These are phyloP conservation scores for Trissonchulus latispiculum DNA, from an alignment of 2,888 invertebrate species.

Conservation along the genomic window DNA sequence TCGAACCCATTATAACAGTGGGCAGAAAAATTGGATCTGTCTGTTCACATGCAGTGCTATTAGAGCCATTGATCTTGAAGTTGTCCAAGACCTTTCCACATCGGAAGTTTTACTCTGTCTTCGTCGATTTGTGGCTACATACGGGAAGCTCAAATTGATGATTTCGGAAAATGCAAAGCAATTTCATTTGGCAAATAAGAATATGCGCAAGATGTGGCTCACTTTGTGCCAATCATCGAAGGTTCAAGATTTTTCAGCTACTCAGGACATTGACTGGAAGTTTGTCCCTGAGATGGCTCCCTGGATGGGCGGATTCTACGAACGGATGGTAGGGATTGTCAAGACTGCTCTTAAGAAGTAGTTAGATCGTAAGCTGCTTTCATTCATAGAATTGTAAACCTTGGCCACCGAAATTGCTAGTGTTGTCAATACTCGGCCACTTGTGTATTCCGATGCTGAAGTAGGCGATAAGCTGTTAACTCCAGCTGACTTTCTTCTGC, in stretches of 20 bases:
- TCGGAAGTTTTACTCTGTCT: constrained; percentile 37
- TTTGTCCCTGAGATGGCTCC: constrained; percentile 46
- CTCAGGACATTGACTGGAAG: constrained; percentile 31
- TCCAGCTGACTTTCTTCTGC: too few relatives aligned
- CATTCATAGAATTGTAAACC: not conserved
- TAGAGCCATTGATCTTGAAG: constrained; percentile 44
- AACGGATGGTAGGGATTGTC: constrained; percentile 38
- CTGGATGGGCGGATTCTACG: too few relatives aligned
- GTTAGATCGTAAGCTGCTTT: too few relatives aligned
- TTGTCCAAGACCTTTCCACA: constrained; percentile 36
- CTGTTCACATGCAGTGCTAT: too few relatives aligned
- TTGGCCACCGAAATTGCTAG: constrained; percentile 3
- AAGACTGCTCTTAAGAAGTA: constrained; percentile 33
- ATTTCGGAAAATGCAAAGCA: constrained; percentile 46
- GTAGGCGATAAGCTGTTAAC: too few relatives aligned
- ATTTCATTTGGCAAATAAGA: constrained; percentile 32
- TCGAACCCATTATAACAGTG: constrained; percentile 30
- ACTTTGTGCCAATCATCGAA: not conserved
- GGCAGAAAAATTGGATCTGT: constrained; percentile 36
- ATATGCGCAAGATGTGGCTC: too few relatives aligned
- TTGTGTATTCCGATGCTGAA: too few relatives aligned
- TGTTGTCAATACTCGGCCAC: constrained; percentile 8
- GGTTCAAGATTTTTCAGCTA: constrained; percentile 5
- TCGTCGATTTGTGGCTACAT: too few relatives aligned
- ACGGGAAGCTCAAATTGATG: too few relatives aligned